Evolutionary conservation across 2,113 vertebrate genomes (phyloP).

Genomic region (Prinia subflava): DNA sequence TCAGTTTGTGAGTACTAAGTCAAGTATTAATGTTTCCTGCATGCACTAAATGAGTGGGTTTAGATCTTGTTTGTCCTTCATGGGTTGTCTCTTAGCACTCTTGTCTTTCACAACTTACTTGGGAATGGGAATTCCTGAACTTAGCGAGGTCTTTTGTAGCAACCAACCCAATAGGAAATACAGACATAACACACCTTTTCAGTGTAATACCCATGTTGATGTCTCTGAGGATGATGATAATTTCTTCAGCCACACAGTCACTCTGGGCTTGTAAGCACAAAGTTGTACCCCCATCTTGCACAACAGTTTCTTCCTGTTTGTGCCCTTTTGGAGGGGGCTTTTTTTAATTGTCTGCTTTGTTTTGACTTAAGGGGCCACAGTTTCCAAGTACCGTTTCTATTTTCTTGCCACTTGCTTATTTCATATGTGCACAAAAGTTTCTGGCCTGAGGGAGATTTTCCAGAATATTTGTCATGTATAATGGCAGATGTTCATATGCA

Average conservation of each 20-base stretch:
- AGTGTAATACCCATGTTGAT: accelerated
- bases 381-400: conserved; percentile 13
- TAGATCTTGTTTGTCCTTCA: not conserved
- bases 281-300: not conserved
- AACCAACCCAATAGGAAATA: not conserved
- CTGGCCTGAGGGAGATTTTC: not conserved
- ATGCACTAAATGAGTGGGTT: not conserved
- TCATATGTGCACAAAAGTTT: not conserved
- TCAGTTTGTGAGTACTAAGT: not conserved
- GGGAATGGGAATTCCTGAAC: not conserved
- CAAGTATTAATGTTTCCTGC: not conserved
- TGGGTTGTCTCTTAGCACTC: not conserved
- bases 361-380: not conserved
- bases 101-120: not conserved
- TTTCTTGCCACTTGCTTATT: conserved; percentile 4
- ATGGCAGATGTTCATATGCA: not conserved
- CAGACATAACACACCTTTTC: not conserved
- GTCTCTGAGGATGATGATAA: accelerated
- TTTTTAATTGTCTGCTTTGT: not conserved
- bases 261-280: not conserved
- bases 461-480: not conserved
- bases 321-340: not conserved
- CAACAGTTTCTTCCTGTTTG: not conserved
- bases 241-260: not conserved
- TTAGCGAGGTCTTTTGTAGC: not conserved